Evolutionary conservation across 2,797 vertebrate genomes (phyloP).

Genomic region (Helarctos malayanus): DNA sequence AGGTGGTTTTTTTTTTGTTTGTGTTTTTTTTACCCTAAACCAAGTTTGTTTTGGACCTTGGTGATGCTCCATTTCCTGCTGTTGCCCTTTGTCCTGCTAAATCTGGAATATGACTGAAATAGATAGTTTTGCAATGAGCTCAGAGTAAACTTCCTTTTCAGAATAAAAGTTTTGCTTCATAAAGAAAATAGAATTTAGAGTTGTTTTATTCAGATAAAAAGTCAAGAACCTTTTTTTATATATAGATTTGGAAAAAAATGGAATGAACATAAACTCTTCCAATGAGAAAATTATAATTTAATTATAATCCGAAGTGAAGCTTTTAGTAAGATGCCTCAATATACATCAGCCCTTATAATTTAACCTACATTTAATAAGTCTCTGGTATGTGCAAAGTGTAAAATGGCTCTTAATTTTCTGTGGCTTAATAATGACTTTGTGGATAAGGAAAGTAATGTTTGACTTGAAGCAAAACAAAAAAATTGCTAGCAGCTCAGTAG

Average conservation of each 20-base stretch:
- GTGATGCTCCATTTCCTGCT: constrained; percentile 83
- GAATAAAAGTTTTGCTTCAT: constrained; percentile 78
- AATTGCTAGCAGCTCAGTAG: background rate
- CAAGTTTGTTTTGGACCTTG: constrained; percentile 79
- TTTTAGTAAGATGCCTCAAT: background rate
- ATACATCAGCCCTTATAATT: background rate
- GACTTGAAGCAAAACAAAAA: constrained; percentile 48
- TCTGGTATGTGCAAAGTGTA: background rate
- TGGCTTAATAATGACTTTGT: constrained; percentile 44
- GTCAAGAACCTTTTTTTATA: constrained; percentile 18
- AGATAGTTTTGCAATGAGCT: constrained; percentile 84
- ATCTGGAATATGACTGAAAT: constrained; percentile 85
- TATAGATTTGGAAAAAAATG: constrained; percentile 30
- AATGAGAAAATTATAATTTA: constrained; percentile 59
- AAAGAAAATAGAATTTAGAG: constrained; percentile 68
- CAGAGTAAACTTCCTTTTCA: constrained; percentile 80
- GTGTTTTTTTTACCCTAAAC: constrained; percentile 28
- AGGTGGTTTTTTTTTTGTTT: background rate
- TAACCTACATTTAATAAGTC: constrained; percentile 39
- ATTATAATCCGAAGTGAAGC: constrained; percentile 5
- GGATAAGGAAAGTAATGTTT: constrained; percentile 57
- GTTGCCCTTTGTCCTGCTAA: constrained; percentile 83
- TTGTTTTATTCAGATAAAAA: constrained; percentile 63
- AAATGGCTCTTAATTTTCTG: constrained; percentile 54
- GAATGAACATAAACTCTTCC: constrained; percentile 4